Conservation (phyloP, 2,113 vertebrate species). For the Pituophis catenifer region DNA sequence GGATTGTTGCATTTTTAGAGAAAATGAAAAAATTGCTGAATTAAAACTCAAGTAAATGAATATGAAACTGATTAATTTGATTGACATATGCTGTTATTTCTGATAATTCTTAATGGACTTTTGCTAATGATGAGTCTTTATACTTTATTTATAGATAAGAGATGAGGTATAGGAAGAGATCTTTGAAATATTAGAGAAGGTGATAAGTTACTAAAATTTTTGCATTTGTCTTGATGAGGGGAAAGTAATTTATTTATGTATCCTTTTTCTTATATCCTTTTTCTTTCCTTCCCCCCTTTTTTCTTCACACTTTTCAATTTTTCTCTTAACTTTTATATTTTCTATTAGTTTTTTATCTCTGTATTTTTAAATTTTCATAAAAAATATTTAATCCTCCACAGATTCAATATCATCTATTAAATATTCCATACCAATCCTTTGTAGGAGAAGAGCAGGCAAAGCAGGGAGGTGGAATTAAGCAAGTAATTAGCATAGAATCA, state of each 20-base stretch:
- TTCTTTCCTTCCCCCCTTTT: background rate
- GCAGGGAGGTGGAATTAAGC: background rate
- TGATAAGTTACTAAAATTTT: background rate
- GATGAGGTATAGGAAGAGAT: background rate
- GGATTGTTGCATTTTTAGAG: background rate
- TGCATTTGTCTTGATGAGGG: background rate
- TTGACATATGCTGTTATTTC: background rate
- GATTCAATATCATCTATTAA: background rate
- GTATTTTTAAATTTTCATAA: too few relatives aligned
- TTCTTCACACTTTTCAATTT: background rate
- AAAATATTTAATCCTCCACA: background rate
- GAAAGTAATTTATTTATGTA: background rate
- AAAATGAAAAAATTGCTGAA: background rate
- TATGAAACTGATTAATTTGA: background rate
- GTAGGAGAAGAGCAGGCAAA: background rate
- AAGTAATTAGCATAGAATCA: background rate
- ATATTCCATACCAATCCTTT: background rate
- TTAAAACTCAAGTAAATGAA: background rate
- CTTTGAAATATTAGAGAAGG: background rate
- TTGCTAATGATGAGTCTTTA: background rate
- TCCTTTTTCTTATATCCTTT: background rate
- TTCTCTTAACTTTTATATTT: background rate
- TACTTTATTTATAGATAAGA: background rate
- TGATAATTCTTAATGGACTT: background rate
- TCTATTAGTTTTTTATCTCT: too few relatives aligned